phyloP scores from a whole-genome alignment of 2,797 vertebrate species.

The Halcyon leucocephala region DNA sequence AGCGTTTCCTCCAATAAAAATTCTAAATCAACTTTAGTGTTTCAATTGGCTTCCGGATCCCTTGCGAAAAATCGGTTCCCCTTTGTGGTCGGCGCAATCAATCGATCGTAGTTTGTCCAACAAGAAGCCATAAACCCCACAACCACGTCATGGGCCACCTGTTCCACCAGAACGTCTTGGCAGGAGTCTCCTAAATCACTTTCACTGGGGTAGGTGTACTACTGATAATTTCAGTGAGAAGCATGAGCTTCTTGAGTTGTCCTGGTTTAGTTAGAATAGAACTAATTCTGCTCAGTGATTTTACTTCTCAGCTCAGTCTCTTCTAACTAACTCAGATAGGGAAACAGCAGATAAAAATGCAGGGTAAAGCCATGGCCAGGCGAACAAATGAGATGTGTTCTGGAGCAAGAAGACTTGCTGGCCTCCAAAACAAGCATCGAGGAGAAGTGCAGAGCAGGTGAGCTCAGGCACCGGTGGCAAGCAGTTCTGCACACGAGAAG shows the following conservation, averaged over 20 bases:
- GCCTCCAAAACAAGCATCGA: fast-evolving
- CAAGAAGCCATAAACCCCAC: neutral
- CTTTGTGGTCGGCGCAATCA: neutral
- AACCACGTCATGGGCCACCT: neutral
- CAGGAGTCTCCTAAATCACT: neutral
- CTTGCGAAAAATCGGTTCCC: neutral
- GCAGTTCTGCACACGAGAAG: neutral
- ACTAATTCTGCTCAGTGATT: too few species aligned
- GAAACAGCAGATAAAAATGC: neutral
- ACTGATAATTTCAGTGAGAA: neutral
- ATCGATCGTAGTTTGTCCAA: neutral
- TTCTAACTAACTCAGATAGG: neutral
- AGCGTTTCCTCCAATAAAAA: neutral
- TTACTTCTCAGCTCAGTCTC: too few species aligned
- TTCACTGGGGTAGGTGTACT: neutral
- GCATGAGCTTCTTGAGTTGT: neutral
- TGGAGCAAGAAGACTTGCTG: fast-evolving
- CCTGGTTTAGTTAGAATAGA: too few species aligned
- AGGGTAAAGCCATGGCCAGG: neutral
- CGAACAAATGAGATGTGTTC: neutral
- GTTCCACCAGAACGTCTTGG: neutral
- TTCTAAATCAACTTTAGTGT: neutral
- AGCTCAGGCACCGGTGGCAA: neutral
- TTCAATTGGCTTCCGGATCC: neutral
- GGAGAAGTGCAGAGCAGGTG: neutral